A percentile compares a stretch with the other conserved stretches of the same genome.
Evolutionary conservation across 2,113 vertebrate species (phyloP).

Genomic region (Tychaedon coryphoeus): DNA sequence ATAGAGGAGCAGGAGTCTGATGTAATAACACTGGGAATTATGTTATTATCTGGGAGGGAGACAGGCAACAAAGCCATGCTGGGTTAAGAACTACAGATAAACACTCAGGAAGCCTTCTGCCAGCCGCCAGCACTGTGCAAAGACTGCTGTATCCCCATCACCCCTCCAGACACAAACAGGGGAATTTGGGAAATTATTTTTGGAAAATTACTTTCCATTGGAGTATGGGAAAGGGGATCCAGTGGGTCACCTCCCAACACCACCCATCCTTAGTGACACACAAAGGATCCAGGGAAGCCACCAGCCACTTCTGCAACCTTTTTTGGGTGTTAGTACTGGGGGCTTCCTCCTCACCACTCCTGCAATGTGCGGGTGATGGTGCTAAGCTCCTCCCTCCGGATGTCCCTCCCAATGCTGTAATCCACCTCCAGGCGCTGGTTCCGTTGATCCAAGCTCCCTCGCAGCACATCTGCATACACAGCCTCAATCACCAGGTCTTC

Average conservation of each 20-base stretch:
- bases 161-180: background rate
- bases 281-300: background rate
- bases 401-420: constrained; percentile 93
- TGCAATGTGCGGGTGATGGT: constrained; percentile 93
- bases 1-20: background rate
- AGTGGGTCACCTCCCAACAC: background rate
- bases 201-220: rapidly evolving
- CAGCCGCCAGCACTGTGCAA: background rate
- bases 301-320: background rate
- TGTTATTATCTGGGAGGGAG: background rate
- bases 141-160: rapidly evolving
- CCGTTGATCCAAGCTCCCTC: constrained; percentile 78
- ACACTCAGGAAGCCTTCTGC: background rate
- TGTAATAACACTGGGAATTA: background rate
- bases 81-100: background rate
- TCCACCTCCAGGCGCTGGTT: constrained; percentile 86
- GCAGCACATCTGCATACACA: constrained; percentile 76
- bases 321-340: background rate
- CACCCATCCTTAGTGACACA: background rate
- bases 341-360: constrained; percentile 86
- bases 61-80: background rate
- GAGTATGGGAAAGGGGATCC: rapidly evolving
- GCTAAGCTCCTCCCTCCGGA: constrained; percentile 92
- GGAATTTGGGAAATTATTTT: background rate
- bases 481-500: constrained; percentile 81